Conservation (phyloP, 2,113 vertebrate genomes). For the Clarias macrocephalus region DNA sequence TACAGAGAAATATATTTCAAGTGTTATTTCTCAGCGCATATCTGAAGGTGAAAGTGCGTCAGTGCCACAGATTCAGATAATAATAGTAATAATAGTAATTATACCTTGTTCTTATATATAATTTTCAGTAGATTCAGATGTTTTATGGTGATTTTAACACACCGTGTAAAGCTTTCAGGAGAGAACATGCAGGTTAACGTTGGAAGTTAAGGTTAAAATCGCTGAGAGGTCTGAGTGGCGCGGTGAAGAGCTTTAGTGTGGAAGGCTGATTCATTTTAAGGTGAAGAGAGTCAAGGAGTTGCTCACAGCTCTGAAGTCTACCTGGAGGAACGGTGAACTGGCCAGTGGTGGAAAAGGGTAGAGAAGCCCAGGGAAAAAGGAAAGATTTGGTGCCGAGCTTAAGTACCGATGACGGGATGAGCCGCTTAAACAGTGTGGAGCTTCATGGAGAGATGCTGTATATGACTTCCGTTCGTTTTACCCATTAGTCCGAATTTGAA, state of each 20-base stretch:
- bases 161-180: not conserved
- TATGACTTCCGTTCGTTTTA: not conserved
- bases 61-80: not conserved
- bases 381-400: not conserved
- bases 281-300: not conserved
- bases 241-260: not conserved
- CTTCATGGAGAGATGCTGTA: not conserved
- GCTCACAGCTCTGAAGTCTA: not conserved
- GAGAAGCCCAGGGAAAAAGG: not conserved
- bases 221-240: not conserved
- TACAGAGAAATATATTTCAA: not conserved
- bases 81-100: slow-evolving; percentile 11
- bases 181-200: not conserved
- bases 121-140: not conserved
- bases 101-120: not conserved
- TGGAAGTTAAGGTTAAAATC: not conserved
- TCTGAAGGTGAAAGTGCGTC: not conserved
- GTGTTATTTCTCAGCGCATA: not conserved
- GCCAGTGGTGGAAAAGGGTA: not conserved
- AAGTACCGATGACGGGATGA: not conserved
- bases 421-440: not conserved
- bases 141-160: not conserved
- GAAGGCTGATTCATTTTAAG: not conserved
- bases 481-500: not conserved
- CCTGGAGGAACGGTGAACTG: not conserved